These are phyloP conservation scores for Arge pagana DNA, from an alignment of 2,888 invertebrate genomes.

Conservation along the genomic window DNA sequence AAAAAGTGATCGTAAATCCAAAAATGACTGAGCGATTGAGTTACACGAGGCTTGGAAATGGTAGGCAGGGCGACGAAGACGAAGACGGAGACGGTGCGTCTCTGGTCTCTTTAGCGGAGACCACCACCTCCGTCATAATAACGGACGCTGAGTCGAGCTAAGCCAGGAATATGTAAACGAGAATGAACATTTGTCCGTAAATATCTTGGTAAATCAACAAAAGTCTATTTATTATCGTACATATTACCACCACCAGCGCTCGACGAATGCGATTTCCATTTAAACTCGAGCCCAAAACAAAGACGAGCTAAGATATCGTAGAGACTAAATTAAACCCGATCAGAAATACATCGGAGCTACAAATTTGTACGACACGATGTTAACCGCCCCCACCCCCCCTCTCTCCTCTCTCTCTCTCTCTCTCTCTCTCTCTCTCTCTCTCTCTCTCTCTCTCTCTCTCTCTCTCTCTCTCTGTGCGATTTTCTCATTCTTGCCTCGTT, in stretches of 20 bases:
- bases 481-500: too few species aligned
- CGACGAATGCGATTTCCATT: not conserved
- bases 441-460: not conserved
- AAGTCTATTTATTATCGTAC: constrained; percentile 30
- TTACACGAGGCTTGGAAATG: constrained; percentile 26
- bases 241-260: constrained; percentile 6
- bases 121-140: too few species aligned
- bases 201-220: constrained; percentile 32
- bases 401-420: not conserved
- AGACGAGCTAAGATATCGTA: too few species aligned
- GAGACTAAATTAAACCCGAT: too few species aligned
- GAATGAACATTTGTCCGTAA: constrained; percentile 31
- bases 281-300: not conserved
- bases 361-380: not conserved
- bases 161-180: constrained; percentile 23
- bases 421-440: not conserved
- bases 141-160: too few species aligned
- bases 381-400: not conserved
- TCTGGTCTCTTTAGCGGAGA: too few species aligned
- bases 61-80: not conserved
- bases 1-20: constrained; percentile 35
- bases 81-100: too few species aligned
- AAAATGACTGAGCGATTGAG: constrained; percentile 29
- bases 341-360: too few species aligned
- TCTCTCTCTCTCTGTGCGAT: too few species aligned